Evolutionary conservation across 2,113 vertebrate species (phyloP), one percentile per base, ranked within the genome.

Genomic region (Spea multiplicata): DNA sequence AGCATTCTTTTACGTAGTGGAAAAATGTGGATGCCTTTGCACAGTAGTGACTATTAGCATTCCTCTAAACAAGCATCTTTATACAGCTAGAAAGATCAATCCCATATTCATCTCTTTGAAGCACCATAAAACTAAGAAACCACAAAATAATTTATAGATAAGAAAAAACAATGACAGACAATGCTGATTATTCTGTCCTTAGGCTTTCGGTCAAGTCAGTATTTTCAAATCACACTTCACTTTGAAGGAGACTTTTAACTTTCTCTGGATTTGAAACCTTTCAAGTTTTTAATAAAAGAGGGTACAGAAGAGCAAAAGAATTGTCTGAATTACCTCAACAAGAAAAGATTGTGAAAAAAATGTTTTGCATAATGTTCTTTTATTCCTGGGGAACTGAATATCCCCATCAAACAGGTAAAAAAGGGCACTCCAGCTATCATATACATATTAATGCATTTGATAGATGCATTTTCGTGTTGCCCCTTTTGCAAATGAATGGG

Each of bases 231-330:
- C 47, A 48, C 61, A 77, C 75, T 77, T 77, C 66, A 77, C 75
- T 77, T 70, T 77, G 9, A 70, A 70, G 62, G 75, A 70, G 75
- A 66, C 16, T 77, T 77, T 77, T 77, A 70, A 77, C 62, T 77
- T 62, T 62, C 55, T 44, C 66, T 44, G 52, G 45, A 55, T 77
- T 71, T 65, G 30, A 64, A 78, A 71, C 76, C 59, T 78, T 78
- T 78, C 68, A 78, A 78, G 76, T 78, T 78, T 69, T 55, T 78
- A 78, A 78, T 78, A 64, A 71, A 65, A 78, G 68, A 65, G 48
- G 65, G 16, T 65, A 30, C 53, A 70, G 75, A 49, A 77, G 46
- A 50, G 75, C 66, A 77, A 77, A 69, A 17, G 59, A 66, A 68
- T 65, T 78, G 67, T 71, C 76, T 71, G 69, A 78, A 78, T 65